These are phyloP conservation scores for Criorhina ranunculi DNA, from an alignment of 2,888 invertebrate genomes.

Conservation along the genomic window DNA sequence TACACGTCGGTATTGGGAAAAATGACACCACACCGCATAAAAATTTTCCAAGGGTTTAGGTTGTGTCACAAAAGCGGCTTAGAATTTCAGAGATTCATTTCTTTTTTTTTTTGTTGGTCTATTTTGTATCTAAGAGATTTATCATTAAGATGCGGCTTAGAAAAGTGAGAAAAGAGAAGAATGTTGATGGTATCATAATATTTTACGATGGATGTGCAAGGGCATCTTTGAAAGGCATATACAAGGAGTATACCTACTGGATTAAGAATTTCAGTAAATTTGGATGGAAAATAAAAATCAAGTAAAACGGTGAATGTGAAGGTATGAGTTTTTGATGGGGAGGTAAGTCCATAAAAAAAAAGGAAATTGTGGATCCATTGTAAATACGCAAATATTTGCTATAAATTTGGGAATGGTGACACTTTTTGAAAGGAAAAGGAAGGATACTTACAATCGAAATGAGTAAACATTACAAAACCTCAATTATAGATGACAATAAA, in stretches of 20 bases:
- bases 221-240: conserved; percentile 8
- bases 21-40: conserved; percentile 73
- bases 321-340: conserved; percentile 29
- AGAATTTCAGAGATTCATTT: conserved; percentile 64
- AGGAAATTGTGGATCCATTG: neutral
- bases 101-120: conserved; percentile 26
- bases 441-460: too few species aligned
- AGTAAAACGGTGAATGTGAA: conserved; percentile 31
- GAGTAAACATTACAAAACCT: too few species aligned
- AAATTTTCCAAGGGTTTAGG: conserved; percentile 65
- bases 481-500: too few species aligned
- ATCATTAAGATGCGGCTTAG: conserved; percentile 53
- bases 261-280: conserved; percentile 62
- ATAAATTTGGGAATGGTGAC: too few species aligned
- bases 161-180: conserved; percentile 37
- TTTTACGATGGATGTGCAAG: conserved; percentile 35
- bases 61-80: conserved; percentile 75
- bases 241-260: conserved; percentile 35
- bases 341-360: neutral
- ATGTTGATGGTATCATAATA: conserved; percentile 37
- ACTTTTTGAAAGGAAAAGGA: too few species aligned
- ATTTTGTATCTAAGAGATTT: conserved; percentile 58
- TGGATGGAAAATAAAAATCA: conserved; percentile 65
- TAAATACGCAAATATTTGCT: too few species aligned
- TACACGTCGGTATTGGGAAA: conserved; percentile 48